phyloP scores from a whole-genome alignment of 2,113 vertebrate species.

The Xiphophorus maculatus region DNA sequence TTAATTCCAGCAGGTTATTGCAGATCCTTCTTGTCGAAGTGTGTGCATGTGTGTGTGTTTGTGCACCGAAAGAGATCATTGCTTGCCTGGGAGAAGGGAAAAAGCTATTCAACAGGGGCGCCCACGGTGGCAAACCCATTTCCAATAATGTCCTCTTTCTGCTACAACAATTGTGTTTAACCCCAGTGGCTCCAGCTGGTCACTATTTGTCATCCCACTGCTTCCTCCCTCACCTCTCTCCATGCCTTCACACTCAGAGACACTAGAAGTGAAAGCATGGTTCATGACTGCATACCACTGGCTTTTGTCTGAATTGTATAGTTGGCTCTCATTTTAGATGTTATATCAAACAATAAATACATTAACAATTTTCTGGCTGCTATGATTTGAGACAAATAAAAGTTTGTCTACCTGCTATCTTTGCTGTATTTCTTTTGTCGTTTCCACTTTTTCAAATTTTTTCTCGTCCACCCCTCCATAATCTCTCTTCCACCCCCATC shows the following conservation, averaged over 20 bases:
- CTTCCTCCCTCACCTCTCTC: conserved; percentile 49
- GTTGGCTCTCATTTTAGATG: conserved; percentile 16
- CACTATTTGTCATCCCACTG: conserved; percentile 77
- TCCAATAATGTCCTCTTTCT: conserved; percentile 83
- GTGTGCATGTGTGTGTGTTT: conserved; percentile 28
- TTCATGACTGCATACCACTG: conserved; percentile 44
- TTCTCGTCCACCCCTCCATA: conserved; percentile 37
- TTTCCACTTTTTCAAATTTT: conserved; percentile 32
- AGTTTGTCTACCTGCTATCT: conserved; percentile 26
- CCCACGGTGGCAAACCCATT: conserved; percentile 78
- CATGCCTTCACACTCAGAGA: conserved; percentile 53
- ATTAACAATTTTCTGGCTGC: neutral
- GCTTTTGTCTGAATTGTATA: conserved; percentile 37
- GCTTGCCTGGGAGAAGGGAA: conserved; percentile 64
- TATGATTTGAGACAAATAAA: conserved; percentile 1
- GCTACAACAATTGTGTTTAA: conserved; percentile 82
- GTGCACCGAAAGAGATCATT: conserved; percentile 61
- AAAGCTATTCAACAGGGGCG: conserved; percentile 76
- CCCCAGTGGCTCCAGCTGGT: conserved; percentile 78
- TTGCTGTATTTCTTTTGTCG: conserved; percentile 32
- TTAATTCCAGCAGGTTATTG: conserved; percentile 63
- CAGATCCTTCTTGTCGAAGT: conserved; percentile 48
- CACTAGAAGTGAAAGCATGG: conserved; percentile 37
- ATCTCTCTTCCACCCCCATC: conserved; percentile 56
- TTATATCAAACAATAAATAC: neutral